Percentiles rank a stretch among this genome's conserved stretches.
Conservation (phyloP, 2,797 vertebrate species). For the Dallia pectoralis region DNA sequence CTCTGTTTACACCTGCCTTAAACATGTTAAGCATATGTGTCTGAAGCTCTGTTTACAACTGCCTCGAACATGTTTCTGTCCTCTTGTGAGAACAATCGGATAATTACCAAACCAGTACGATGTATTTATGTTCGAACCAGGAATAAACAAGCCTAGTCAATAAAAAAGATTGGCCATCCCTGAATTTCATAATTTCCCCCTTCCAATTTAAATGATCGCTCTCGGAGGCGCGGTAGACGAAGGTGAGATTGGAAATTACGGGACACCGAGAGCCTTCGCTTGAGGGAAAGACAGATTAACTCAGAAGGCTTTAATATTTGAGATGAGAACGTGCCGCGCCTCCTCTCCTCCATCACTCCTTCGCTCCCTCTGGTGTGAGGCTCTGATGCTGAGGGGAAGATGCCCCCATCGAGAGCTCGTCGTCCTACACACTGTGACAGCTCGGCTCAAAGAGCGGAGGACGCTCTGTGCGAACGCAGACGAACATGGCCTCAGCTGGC, state of each 20-base stretch:
- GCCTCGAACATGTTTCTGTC: too few species aligned
- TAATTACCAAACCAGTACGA: background rate
- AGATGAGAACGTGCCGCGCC: slow-evolving; percentile 75
- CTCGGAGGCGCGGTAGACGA: background rate
- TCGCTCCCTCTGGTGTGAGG: slow-evolving; percentile 35
- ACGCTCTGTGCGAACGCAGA: slow-evolving; percentile 42
- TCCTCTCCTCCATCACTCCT: slow-evolving; percentile 37
- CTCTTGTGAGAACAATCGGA: background rate
- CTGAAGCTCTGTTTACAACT: too few species aligned
- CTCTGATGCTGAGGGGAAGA: slow-evolving; percentile 54
- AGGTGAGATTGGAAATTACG: slow-evolving; percentile 55
- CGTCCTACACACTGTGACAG: slow-evolving; percentile 53
- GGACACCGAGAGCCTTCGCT: slow-evolving; percentile 65
- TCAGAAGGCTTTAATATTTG: slow-evolving; percentile 77
- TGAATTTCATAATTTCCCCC: background rate
- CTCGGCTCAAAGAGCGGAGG: slow-evolving; percentile 41
- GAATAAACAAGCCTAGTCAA: background rate
- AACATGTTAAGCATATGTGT: background rate
- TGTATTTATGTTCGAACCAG: background rate
- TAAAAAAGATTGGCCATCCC: background rate
- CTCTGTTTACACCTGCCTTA: too few species aligned
- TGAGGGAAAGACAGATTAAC: slow-evolving; percentile 77
- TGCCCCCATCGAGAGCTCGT: slow-evolving; percentile 30
- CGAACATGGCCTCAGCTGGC: background rate
- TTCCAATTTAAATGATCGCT: background rate